These are phyloP conservation scores for Zaprionus ornatus DNA, from an alignment of 1,140 invertebrate species.

Conservation along the genomic window DNA sequence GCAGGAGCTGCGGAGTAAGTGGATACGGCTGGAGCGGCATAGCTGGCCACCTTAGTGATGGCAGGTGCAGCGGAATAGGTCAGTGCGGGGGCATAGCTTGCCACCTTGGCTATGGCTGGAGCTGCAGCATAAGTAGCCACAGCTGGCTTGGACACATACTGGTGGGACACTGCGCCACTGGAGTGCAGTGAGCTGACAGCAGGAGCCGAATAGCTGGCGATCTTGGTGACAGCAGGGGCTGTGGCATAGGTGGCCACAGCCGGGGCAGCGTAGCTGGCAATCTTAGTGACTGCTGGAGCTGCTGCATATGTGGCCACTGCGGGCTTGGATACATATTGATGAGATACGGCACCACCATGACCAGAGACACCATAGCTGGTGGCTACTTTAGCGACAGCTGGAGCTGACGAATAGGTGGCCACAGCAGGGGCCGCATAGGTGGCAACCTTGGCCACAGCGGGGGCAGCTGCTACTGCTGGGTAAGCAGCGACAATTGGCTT, in stretches of 20 bases:
- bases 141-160: slow-evolving; percentile 48
- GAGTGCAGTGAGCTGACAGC: slow-evolving; percentile 32
- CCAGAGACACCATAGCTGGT: slow-evolving; percentile 37
- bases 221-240: slow-evolving; percentile 13
- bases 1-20: slow-evolving; percentile 46
- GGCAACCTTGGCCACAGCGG: slow-evolving; percentile 46
- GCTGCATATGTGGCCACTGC: slow-evolving; percentile 39
- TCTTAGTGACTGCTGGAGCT: slow-evolving; percentile 26
- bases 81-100: slow-evolving; percentile 54
- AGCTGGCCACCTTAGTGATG: slow-evolving; percentile 48
- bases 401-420: slow-evolving; percentile 36
- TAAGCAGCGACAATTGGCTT: slow-evolving; percentile 51
- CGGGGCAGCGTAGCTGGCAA: slow-evolving; percentile 46
- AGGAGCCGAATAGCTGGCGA: slow-evolving; percentile 36
- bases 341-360: slow-evolving; percentile 58
- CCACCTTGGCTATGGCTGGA: slow-evolving; percentile 38
- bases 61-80: slow-evolving; percentile 53
- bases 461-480: slow-evolving; percentile 31
- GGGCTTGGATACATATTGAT: slow-evolving; percentile 65
- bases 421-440: slow-evolving; percentile 47
- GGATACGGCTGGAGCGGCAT: slow-evolving; percentile 32
- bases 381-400: slow-evolving; percentile 38
- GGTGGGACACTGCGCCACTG: slow-evolving; percentile 54
- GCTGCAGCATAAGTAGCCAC: slow-evolving; percentile 41
- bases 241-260: slow-evolving; percentile 33